A percentile compares a stretch with the other conserved stretches of the same genome.
Conservation (phyloP, 2,797 vertebrate species). For the Spatula clypeata region DNA sequence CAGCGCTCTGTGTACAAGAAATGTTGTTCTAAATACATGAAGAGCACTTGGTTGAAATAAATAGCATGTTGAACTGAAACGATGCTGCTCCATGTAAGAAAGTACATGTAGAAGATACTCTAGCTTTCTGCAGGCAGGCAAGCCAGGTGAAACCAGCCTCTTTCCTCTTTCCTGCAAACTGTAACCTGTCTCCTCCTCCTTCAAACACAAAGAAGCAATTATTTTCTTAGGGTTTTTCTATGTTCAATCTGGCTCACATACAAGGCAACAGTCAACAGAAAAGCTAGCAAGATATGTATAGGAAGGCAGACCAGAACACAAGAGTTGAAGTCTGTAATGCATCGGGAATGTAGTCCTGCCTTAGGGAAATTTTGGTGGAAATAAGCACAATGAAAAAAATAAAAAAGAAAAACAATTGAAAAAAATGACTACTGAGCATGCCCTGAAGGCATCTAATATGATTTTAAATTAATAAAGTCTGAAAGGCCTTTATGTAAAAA, state of each 20-base stretch:
- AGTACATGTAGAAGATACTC: background rate
- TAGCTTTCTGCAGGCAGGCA: background rate
- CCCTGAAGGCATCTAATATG: background rate
- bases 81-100: background rate
- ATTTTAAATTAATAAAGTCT: conserved; percentile 47
- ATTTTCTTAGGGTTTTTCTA: background rate
- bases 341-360: background rate
- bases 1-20: background rate
- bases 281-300: background rate
- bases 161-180: background rate
- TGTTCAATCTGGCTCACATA: background rate
- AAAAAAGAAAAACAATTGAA: background rate
- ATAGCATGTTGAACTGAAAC: background rate
- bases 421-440: background rate
- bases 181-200: background rate
- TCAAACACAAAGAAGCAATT: background rate
- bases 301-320: background rate
- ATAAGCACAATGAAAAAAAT: conserved; percentile 32
- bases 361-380: background rate
- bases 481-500: conserved; percentile 29
- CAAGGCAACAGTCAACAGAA: background rate
- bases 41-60: background rate
- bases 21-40: background rate
- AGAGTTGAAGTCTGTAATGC: conserved; percentile 3
- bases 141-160: background rate